phyloP scores from a whole-genome alignment of 37 sponge, comb jelly and placozoan genomes.

The Crambe crambe region DNA sequence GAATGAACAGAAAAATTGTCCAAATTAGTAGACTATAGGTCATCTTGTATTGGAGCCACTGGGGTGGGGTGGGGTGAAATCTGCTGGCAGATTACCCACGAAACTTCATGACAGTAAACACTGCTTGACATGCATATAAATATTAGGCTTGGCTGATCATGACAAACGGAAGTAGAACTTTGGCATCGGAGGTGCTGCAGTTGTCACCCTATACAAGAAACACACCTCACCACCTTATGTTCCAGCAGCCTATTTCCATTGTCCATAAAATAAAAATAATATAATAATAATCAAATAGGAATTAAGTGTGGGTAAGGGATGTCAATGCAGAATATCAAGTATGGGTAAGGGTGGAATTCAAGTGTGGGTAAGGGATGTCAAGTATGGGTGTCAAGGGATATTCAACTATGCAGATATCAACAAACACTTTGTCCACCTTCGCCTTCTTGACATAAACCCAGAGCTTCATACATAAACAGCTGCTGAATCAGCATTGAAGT shows the following conservation, averaged over 20 bases:
- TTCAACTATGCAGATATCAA: slow-evolving; percentile 59
- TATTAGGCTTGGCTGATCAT: slow-evolving; percentile 46
- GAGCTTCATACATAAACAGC: too few species aligned
- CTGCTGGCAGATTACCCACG: slow-evolving; percentile 70
- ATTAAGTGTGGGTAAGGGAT: too few species aligned
- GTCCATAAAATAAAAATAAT: too few species aligned
- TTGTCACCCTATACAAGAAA: slow-evolving; percentile 69
- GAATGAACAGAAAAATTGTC: too few species aligned
- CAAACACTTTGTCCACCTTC: slow-evolving; percentile 53
- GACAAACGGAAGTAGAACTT: slow-evolving; percentile 77
- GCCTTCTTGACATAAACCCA: slow-evolving; percentile 72
- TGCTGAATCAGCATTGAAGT: too few species aligned
- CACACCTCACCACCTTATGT: too few species aligned
- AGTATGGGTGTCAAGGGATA: slow-evolving; percentile 30
- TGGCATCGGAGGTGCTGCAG: slow-evolving; percentile 73
- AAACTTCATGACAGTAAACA: background rate
- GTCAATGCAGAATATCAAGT: too few species aligned
- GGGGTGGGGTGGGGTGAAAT: slow-evolving; percentile 83
- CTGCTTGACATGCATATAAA: slow-evolving; percentile 16
- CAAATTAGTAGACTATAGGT: slow-evolving; percentile 25
- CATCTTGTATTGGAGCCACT: slow-evolving; percentile 85
- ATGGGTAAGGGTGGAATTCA: too few species aligned
- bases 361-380: too few species aligned
- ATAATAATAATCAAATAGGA: too few species aligned
- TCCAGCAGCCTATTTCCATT: too few species aligned